These are phyloP conservation scores for Sphecodes monilicornis DNA, from an alignment of 2,888 invertebrate species.

Conservation along the genomic window DNA sequence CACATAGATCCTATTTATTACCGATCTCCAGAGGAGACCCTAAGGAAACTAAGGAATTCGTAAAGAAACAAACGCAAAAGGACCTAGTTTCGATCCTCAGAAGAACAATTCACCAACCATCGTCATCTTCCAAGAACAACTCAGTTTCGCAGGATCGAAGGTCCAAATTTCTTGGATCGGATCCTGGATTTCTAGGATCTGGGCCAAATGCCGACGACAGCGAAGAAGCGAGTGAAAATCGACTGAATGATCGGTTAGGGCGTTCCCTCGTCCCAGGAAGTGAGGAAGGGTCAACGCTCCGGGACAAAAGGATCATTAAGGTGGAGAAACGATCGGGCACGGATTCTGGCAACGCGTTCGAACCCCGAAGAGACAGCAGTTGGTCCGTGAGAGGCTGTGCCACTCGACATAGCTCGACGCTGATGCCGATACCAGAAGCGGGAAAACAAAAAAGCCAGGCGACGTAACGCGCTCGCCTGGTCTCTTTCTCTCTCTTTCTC, in stretches of 20 bases:
- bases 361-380: constrained; percentile 53
- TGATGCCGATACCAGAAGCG: constrained; percentile 80
- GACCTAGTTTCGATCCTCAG: no score
- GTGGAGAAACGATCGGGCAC: constrained; percentile 44
- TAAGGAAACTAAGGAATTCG: no score
- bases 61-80: no score
- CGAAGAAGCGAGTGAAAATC: constrained; percentile 14
- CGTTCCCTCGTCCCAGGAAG: constrained; percentile 13
- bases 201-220: background rate
- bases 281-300: constrained; percentile 48
- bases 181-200: background rate
- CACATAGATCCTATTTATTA: no score
- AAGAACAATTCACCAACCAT: no score
- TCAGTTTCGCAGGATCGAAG: background rate
- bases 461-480: constrained; percentile 81
- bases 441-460: constrained; percentile 79
- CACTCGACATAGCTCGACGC: constrained; percentile 82
- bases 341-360: constrained; percentile 48
- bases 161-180: background rate
- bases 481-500: constrained; percentile 52
- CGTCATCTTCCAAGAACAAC: background rate
- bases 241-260: constrained; percentile 20
- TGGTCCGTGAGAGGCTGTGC: constrained; percentile 69
- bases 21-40: no score
- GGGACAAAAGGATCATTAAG: constrained; percentile 50